Evolutionary conservation across 2,113 vertebrate genomes (phyloP).

Genomic region (Rhynchomys soricoides): DNA sequence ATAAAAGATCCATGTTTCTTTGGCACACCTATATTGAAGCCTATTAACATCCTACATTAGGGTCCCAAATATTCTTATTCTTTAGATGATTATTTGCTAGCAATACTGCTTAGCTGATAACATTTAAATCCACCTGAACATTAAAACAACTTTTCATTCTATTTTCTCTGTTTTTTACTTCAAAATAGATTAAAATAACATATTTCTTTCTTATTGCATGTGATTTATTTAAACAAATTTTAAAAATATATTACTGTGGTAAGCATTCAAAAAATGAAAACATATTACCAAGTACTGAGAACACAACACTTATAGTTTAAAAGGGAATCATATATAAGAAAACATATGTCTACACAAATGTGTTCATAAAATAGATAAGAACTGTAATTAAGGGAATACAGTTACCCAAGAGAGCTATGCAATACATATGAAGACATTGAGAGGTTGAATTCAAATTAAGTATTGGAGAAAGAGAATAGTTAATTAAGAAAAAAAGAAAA

Average conservation of each 20-base stretch:
- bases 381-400: background rate
- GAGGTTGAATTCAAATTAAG: background rate
- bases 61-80: background rate
- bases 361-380: background rate
- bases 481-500: background rate
- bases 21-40: background rate
- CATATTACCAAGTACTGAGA: background rate
- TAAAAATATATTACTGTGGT: background rate
- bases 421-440: background rate
- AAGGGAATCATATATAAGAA: background rate
- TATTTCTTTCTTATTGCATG: background rate
- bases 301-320: background rate
- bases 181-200: background rate
- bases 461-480: background rate
- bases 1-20: background rate
- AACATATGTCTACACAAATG: background rate
- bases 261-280: background rate
- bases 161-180: background rate
- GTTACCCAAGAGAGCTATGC: background rate
- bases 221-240: slow-evolving; percentile 1
- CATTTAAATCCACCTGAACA: background rate
- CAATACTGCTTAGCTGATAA: background rate
- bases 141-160: background rate
- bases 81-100: background rate
- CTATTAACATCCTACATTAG: background rate